Evolutionary conservation across 2,888 invertebrate genomes (phyloP), one percentile per base, ranked within the genome.

Genomic region (Agrochola circellaris): DNA sequence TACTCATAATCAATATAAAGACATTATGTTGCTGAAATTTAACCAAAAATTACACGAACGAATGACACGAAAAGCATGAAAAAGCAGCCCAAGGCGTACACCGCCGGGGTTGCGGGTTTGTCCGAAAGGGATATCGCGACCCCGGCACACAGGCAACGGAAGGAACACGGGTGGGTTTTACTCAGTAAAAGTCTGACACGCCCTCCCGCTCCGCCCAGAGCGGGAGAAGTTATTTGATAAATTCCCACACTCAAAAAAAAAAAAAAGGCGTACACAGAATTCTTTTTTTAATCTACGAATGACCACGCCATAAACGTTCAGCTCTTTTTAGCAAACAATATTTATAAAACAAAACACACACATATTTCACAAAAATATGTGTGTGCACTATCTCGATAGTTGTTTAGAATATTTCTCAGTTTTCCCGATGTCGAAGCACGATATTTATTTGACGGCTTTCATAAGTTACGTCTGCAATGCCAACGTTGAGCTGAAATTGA

Each of bases 381-480:
- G 80, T 85, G 77, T 82, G 77, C 70, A 77, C 75, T 84, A 83
- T 83, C 75, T 66, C 71, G 56, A 86, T 86, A 80, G 81, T 86
- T 88, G 85, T 87, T 90, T 82, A 86, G 84, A 86, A 89, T 88
- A 87, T 89, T 87, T 88, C 83, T 84, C 84, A 82, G 81, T 85
- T 86, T 87, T 77, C 83, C 85, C 81, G 76, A 77, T 84, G 85
- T 86, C 87, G 82, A 87, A 87, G 84, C 71, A 56, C 73, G 86
- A 89, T 90, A 90, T 90, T 90, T 90, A 90, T 90, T 86, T 90
- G 90, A 89, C 87, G 84, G 84, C 72, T 85, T 87, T 86, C 84
- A 84, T 86, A 90, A 89, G 84, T 88, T 90, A 90, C 87, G 84
- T 82, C 70, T 85, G 78, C 82, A 82, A 87, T 82, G 79, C 87